These are phyloP conservation scores for Dasyprocta punctata DNA, from an alignment of 2,113 vertebrate genomes.

Conservation along the genomic window DNA sequence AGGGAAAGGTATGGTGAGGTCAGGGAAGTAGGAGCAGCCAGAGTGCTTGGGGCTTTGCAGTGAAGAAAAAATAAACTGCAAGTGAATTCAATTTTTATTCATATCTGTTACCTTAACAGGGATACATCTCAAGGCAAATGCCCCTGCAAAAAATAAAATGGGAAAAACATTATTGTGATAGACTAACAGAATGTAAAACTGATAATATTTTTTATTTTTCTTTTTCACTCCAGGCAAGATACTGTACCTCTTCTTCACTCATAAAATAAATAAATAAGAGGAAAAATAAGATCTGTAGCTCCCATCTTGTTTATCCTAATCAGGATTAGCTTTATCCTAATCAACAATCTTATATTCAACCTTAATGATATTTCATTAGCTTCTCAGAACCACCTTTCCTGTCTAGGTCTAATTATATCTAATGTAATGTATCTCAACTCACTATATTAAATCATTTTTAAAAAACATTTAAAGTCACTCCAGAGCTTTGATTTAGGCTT, in stretches of 20 bases:
- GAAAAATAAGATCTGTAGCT: slow-evolving; percentile 85
- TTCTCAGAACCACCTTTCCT: slow-evolving; percentile 91
- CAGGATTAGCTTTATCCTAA: slow-evolving; percentile 91
- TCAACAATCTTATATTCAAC: slow-evolving; percentile 91
- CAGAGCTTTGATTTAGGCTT: slow-evolving; percentile 75
- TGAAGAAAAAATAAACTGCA: slow-evolving; percentile 20
- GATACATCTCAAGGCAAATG: slow-evolving; percentile 58
- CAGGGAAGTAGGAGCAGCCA: neutral
- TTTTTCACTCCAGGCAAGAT: slow-evolving; percentile 70
- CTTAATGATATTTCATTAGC: slow-evolving; percentile 93
- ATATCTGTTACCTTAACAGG: slow-evolving; percentile 59
- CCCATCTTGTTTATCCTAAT: slow-evolving; percentile 91
- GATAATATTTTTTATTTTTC: slow-evolving; percentile 71
- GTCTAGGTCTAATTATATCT: slow-evolving; percentile 92
- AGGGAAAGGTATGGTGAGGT: neutral
- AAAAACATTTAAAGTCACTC: slow-evolving; percentile 82
- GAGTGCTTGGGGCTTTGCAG: neutral
- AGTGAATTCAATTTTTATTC: slow-evolving; percentile 54
- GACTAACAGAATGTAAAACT: slow-evolving; percentile 45
- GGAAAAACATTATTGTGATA: slow-evolving; percentile 38
- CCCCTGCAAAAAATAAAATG: slow-evolving; percentile 40
- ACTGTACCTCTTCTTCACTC: slow-evolving; percentile 72
- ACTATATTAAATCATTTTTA: slow-evolving; percentile 90
- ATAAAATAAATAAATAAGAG: slow-evolving; percentile 84
- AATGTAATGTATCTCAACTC: slow-evolving; percentile 93